phyloP scores from a whole-genome alignment of 2,888 invertebrate species.

The Hanleya hanleyi region DNA sequence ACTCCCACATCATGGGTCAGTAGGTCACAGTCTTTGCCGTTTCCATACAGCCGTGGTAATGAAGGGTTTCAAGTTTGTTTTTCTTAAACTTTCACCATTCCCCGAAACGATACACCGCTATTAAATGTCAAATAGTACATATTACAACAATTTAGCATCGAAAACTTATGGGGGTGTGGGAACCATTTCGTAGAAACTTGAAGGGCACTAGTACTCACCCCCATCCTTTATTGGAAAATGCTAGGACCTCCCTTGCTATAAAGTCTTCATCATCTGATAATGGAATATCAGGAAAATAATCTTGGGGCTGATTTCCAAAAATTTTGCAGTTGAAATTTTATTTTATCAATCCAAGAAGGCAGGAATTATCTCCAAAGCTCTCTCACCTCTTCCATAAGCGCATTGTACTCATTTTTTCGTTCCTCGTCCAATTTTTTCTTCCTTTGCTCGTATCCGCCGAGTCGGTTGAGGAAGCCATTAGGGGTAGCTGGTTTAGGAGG shows the following conservation, averaged over 20 bases:
- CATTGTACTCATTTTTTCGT: conserved; percentile 60
- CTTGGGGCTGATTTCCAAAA: neutral
- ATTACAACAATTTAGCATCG: too few species aligned
- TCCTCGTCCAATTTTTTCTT: conserved; percentile 54
- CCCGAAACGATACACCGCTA: too few species aligned
- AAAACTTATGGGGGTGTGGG: too few species aligned
- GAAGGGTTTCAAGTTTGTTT: too few species aligned
- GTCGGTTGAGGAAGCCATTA: conserved; percentile 46
- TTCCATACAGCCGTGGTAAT: too few species aligned
- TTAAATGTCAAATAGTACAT: too few species aligned
- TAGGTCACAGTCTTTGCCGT: too few species aligned
- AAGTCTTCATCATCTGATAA: neutral
- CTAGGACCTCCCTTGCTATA: neutral
- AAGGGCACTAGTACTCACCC: too few species aligned
- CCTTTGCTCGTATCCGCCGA: conserved; percentile 58
- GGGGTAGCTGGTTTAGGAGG: conserved; percentile 48
- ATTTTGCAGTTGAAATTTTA: neutral
- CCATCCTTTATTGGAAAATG: too few species aligned
- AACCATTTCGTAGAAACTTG: too few species aligned
- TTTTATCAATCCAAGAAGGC: neutral
- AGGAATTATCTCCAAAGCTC: neutral
- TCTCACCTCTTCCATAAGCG: conserved; percentile 48
- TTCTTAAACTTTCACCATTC: too few species aligned
- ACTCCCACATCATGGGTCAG: too few species aligned
- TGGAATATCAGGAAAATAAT: neutral